Evolutionary conservation across 1,140 invertebrate genomes (phyloP), one percentile per base, ranked within the genome.

Genomic region (Trachymyrmex cornetzi): DNA sequence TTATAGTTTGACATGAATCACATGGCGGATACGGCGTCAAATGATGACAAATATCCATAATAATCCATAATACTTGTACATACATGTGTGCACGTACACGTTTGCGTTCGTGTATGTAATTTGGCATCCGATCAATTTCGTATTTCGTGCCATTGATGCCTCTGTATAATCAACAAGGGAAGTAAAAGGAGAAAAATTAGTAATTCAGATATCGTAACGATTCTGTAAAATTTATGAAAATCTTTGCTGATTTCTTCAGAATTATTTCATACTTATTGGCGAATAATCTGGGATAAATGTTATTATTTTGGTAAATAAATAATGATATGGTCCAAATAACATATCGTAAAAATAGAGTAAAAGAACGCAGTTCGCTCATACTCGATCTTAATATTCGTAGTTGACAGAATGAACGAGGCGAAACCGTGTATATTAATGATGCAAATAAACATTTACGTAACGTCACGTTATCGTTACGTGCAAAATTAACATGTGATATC

Each of bases 401-500:
- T 7, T 9, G 19, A 57, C 30, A 12, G 9, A 24, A 38, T 19
- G 30, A 81, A 14, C 48, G 57, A 55, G 34, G 14, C n/a, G 48
- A 81, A 69, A 57, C 48, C 27, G 3, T 30, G 3, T 67, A 34
- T 53, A 48, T 69, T 81, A 81, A 59, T 22, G 59, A 30, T 64
- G 19, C 75, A 48, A 55, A 82, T 72, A 57, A 72, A 82, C 16
- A 48, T 82, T 59, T 72, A 72, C 67, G 69, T 74, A 84, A 74
- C 24, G 14, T 34, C 69, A 74, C 38, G 38, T 84, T 59, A 82
- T 22, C 63, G 48, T 82, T 74, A 72, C 55, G 80, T 82, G 67
- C 64, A 69, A 81, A 81, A 81, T 81, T 69, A 69, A 81, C 79
- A 19, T 82, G 66, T 72, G 67, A 87, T 74, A 91, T 85, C 87